A percentile compares a stretch with the other conserved stretches of the same genome.
These are phyloP conservation scores for Pammene aurita DNA, from an alignment of 2,888 invertebrate species.

Conservation along the genomic window DNA sequence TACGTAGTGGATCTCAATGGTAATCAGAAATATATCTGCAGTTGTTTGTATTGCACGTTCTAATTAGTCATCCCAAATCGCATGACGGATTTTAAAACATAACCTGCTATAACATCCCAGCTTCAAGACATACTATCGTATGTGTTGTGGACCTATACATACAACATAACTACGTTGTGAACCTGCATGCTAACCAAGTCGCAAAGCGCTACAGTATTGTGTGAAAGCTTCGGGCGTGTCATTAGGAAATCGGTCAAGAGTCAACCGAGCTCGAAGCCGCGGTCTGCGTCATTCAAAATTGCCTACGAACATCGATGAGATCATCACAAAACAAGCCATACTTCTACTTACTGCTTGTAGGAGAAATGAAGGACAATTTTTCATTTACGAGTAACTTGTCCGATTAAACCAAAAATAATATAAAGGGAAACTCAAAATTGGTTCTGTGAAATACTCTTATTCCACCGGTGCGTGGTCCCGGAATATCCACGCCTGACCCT, in stretches of 20 bases:
- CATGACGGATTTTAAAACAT: too few relatives aligned
- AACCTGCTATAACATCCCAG: too few relatives aligned
- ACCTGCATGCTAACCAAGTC: background rate
- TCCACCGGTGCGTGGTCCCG: constrained; percentile 8
- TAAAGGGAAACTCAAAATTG: constrained; percentile 4
- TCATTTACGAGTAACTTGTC: background rate
- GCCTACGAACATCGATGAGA: background rate
- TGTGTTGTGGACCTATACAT: background rate
- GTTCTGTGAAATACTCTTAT: background rate
- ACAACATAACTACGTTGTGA: background rate
- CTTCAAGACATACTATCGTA: background rate
- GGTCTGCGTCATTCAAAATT: constrained; percentile 7
- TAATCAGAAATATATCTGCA: too few relatives aligned
- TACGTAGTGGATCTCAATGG: too few relatives aligned
- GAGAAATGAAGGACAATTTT: background rate
- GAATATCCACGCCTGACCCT: constrained; percentile 21
- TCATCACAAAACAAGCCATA: background rate
- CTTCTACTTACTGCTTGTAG: background rate
- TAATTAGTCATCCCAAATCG: too few relatives aligned
- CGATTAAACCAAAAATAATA: background rate
- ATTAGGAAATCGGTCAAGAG: constrained; percentile 34
- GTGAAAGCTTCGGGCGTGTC: constrained; percentile 6
- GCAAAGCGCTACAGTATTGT: background rate
- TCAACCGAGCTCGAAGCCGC: constrained; percentile 12
- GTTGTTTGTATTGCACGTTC: too few relatives aligned